Conservation (phyloP, 2,113 vertebrate genomes). For the Psephotus haematonotus region DNA sequence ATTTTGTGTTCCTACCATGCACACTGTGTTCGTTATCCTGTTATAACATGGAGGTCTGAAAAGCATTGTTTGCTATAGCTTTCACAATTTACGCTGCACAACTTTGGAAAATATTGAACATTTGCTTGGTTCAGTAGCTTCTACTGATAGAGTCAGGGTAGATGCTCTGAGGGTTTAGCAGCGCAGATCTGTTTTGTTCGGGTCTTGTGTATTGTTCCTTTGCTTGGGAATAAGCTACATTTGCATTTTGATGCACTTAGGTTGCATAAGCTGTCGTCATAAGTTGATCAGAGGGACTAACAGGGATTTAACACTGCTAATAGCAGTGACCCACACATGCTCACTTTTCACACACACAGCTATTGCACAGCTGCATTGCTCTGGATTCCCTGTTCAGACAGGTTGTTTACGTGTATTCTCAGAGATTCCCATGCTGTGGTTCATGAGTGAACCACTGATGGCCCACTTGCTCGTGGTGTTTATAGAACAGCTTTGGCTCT, state of each 20-base stretch:
- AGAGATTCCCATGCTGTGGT: background rate
- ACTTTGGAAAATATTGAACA: background rate
- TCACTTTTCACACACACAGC: background rate
- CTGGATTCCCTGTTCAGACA: background rate
- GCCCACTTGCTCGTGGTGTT: background rate
- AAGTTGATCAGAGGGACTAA: background rate
- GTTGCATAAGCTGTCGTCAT: fast-evolving
- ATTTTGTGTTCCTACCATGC: background rate
- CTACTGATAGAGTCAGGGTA: background rate
- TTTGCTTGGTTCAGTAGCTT: fast-evolving
- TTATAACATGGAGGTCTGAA: background rate
- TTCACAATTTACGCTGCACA: background rate
- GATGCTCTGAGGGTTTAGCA: background rate
- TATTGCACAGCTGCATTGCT: background rate
- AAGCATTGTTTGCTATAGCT: background rate
- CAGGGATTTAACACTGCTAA: background rate
- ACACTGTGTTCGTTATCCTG: background rate
- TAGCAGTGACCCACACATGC: fast-evolving
- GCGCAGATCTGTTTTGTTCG: background rate
- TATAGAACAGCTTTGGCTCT: background rate
- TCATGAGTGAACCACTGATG: background rate
- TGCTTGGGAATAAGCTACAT: background rate
- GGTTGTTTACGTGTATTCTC: background rate
- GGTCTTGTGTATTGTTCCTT: background rate
- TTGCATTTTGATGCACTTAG: background rate